A percentile compares a stretch with the other conserved stretches of the same genome.
Evolutionary conservation across 1,140 invertebrate species (phyloP).

Genomic region (Aphelinus atriplicis): DNA sequence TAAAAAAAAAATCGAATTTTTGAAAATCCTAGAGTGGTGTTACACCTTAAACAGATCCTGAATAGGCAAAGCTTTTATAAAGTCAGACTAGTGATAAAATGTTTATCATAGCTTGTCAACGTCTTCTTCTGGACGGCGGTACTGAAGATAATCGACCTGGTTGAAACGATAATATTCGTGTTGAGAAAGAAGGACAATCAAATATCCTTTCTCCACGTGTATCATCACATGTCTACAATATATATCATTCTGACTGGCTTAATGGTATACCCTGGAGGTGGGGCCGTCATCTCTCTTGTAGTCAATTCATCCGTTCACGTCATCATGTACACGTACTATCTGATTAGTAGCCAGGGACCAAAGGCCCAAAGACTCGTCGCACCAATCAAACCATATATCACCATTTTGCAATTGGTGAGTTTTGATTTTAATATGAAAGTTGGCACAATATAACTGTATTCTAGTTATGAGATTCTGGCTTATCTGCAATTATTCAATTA

Average conservation of each 20-base stretch:
- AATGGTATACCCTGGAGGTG: constrained; percentile 58
- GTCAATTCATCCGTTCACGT: constrained; percentile 53
- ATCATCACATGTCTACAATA: constrained; percentile 75
- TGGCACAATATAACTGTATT: background rate
- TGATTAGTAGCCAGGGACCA: constrained; percentile 41
- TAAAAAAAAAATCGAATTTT: too few relatives aligned
- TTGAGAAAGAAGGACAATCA: constrained; percentile 54
- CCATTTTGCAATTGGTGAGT: constrained; percentile 57
- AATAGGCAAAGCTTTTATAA: too few relatives aligned
- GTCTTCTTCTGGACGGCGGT: constrained; percentile 32
- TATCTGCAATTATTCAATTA: too few relatives aligned
- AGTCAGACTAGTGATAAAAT: too few relatives aligned
- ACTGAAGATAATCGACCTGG: too few relatives aligned
- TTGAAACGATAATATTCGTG: too few relatives aligned
- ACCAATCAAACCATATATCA: constrained; percentile 54
- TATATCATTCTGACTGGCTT: constrained; percentile 69
- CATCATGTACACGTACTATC: constrained; percentile 59
- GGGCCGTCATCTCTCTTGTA: constrained; percentile 46
- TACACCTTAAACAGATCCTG: too few relatives aligned
- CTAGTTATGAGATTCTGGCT: too few relatives aligned
- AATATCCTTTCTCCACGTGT: constrained; percentile 80
- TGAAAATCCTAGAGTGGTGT: too few relatives aligned
- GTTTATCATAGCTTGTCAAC: constrained; percentile 30
- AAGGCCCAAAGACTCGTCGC: constrained; percentile 30
- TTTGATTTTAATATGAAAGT: background rate